Base-by-base conservation (phyloP, 2,888 invertebrate genomes). In the Petrolisthes cinctipes region DNA sequence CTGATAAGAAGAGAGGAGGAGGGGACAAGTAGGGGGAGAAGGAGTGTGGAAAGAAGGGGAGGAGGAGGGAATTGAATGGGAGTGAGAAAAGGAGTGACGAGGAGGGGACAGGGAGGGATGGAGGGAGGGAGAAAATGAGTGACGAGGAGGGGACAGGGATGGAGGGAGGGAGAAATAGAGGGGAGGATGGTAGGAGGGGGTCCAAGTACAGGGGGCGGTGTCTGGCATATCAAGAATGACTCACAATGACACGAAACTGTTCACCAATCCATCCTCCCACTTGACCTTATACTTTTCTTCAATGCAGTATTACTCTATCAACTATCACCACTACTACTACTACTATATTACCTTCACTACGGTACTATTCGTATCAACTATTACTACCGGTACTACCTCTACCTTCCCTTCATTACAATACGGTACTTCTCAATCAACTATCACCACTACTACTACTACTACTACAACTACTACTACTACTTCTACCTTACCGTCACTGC, bases 1-100 rank as follows among this genome's bases (percentile, higher is more conserved):
- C 14, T 5, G 51, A 54, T 4, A 51, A 57, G 7, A 61, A 0
- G 57, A 3, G 20, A 14, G n/a, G 82, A 37, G 81, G n/a, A 56
- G n/a, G 71, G 56, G 71, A 68, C 54, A 23, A 56, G 20, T 20
- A 73, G 11, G 11, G 82, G 71, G 73, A 71, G 82, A 82, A 82
- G 71, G 37, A 37, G 20, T 14, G 20, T 37, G n/a, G 82, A 82
- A 66, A 14, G 37, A 37, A 37, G 66, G n/a, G 37, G 37, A 17
- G 51, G 68, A 68, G 4, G 37, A 23, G 37, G 37, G 17, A 51
- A 68, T 37, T 17, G 68, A 68, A 51, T 51, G 68, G 37, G 68
- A 51, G 37, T 7, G n/a, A 56, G 56, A 56, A 54, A 17, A 66
- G 37, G n/a, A 51, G 56, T 20, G 4, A 51, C 20, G 20, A n/a